Conservation (phyloP, 2,797 vertebrate genomes). For the Lagocephalus sceleratus region DNA sequence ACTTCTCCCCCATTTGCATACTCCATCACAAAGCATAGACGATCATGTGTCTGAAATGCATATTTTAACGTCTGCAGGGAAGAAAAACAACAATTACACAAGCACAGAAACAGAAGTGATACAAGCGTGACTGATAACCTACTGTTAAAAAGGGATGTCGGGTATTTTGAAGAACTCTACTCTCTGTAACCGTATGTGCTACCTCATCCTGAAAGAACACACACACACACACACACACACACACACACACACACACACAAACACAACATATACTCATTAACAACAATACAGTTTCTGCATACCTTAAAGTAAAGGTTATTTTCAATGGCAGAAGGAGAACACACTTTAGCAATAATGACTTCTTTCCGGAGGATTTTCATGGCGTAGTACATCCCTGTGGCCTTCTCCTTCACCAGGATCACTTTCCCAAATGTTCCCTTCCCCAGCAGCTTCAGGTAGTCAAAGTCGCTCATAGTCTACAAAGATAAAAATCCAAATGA, state of each 20-base stretch:
- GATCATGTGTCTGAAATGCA: constrained; percentile 93
- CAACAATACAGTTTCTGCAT: neutral
- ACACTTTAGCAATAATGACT: constrained; percentile 93
- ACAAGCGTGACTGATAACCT: constrained; percentile 31
- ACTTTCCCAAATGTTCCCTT: constrained; percentile 97
- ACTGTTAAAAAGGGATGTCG: constrained; percentile 93
- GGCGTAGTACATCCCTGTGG: constrained; percentile 91
- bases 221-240: constrained; percentile 15
- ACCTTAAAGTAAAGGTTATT: neutral
- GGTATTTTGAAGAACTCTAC: constrained; percentile 93
- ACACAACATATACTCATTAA: neutral
- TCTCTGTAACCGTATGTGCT: constrained; percentile 94
- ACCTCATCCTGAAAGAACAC: constrained; percentile 85
- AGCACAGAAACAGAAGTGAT: neutral
- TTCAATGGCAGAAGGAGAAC: constrained; percentile 6
- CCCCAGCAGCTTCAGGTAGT: constrained; percentile 94
- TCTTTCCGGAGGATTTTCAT: constrained; percentile 97
- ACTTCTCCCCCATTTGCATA: constrained; percentile 97
- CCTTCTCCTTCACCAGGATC: constrained; percentile 92
- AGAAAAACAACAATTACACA: constrained; percentile 11
- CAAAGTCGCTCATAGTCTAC: constrained; percentile 95
- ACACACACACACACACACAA: neutral
- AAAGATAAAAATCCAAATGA: constrained; percentile 9
- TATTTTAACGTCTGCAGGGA: constrained; percentile 88
- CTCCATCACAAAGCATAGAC: constrained; percentile 97